Percentiles rank a stretch among this genome's conserved stretches.
Evolutionary conservation across 1,140 invertebrate genomes (phyloP).

Genomic region (Meteorus sp.): DNA sequence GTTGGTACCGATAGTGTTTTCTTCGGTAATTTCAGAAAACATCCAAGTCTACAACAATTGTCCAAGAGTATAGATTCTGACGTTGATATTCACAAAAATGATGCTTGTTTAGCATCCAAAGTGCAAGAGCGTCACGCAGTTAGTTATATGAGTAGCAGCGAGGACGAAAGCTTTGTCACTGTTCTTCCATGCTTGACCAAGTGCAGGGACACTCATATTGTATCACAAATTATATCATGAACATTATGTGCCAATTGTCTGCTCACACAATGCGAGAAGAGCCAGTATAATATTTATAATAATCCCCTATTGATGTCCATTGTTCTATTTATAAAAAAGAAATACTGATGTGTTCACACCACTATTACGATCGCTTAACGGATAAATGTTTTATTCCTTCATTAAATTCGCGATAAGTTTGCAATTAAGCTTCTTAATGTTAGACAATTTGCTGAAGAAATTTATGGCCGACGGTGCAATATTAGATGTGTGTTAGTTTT

Average conservation of each 20-base stretch:
- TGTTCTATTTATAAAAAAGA: too few relatives aligned
- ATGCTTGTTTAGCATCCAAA: conserved; percentile 29
- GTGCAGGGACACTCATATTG: conserved; percentile 31
- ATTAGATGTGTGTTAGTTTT: conserved; percentile 26
- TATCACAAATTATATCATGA: too few relatives aligned
- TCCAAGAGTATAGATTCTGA: conserved; percentile 53
- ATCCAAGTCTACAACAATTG: conserved; percentile 56
- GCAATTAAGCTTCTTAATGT: not conserved
- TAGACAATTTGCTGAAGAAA: not conserved
- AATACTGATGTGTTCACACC: too few relatives aligned
- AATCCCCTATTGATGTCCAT: too few relatives aligned
- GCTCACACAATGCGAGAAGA: not conserved
- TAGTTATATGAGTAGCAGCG: conserved; percentile 53
- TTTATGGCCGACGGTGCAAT: conserved; percentile 44
- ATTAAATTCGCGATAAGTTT: conserved; percentile 12
- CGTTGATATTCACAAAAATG: conserved; percentile 33
- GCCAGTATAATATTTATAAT: not conserved
- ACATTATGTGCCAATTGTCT: not conserved
- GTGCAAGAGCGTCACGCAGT: conserved; percentile 30
- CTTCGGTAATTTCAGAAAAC: conserved; percentile 60
- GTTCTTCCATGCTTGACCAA: conserved; percentile 45
- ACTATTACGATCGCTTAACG: conserved; percentile 46
- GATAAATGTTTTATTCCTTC: conserved; percentile 34
- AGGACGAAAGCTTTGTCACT: conserved; percentile 58
- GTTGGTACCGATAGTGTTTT: conserved; percentile 82